phyloP scores from a whole-genome alignment of 2,888 invertebrate genomes.

The Cryptocheilus praepositus region DNA sequence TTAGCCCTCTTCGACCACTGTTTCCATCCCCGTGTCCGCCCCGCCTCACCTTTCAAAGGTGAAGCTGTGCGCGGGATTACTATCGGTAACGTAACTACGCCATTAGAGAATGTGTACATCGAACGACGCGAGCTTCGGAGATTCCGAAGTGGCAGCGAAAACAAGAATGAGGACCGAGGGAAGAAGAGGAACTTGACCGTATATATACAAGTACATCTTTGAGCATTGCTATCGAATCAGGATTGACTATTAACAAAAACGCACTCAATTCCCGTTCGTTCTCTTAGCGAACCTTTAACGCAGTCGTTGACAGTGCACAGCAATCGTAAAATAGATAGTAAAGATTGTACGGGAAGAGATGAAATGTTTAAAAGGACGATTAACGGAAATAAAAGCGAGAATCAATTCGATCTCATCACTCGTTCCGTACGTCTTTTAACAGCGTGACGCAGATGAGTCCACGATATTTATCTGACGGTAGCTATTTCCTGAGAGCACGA shows the following conservation, averaged over 20 bases:
- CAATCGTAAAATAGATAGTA: too few relatives aligned
- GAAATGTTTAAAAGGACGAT: slow-evolving; percentile 11
- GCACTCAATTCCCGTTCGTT: too few relatives aligned
- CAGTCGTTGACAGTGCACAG: too few relatives aligned
- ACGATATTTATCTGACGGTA: slow-evolving; percentile 20
- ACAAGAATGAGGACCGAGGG: neutral
- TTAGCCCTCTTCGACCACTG: slow-evolving; percentile 49
- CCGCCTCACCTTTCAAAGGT: slow-evolving; percentile 27
- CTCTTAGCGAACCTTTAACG: too few relatives aligned
- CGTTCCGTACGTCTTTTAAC: slow-evolving; percentile 12
- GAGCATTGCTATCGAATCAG: too few relatives aligned
- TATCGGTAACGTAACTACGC: slow-evolving; percentile 34
- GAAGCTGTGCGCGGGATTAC: slow-evolving; percentile 29
- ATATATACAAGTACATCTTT: too few relatives aligned
- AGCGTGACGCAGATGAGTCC: slow-evolving; percentile 24
- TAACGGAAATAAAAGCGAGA: slow-evolving; percentile 28
- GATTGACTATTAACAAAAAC: too few relatives aligned
- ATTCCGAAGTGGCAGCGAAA: neutral
- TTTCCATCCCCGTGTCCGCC: slow-evolving; percentile 16
- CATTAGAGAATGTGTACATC: slow-evolving; percentile 25
- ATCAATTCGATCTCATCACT: slow-evolving; percentile 23
- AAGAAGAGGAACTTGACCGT: neutral
- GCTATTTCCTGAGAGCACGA: slow-evolving; percentile 27
- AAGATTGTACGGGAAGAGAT: neutral
- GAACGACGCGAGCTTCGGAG: neutral